Conservation (phyloP, 2,888 invertebrate genomes). For the Iselma pallidipennis region DNA sequence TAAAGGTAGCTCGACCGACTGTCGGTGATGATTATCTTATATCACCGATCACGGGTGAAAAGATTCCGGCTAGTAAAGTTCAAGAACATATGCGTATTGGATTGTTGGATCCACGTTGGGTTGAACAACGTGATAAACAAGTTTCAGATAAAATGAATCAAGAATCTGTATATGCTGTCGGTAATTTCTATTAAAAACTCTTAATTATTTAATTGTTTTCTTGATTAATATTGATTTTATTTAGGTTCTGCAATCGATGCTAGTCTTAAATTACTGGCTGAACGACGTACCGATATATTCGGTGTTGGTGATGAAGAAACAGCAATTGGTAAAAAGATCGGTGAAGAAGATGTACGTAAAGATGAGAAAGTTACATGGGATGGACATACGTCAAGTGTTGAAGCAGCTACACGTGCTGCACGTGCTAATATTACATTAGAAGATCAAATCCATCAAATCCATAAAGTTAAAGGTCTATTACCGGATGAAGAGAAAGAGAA, state of each 20-base stretch:
- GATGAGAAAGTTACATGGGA: slow-evolving; percentile 97
- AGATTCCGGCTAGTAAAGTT: slow-evolving; percentile 95
- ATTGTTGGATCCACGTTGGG: slow-evolving; percentile 94
- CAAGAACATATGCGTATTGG: slow-evolving; percentile 98
- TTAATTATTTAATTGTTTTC: too few species aligned
- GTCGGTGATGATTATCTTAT: slow-evolving; percentile 89
- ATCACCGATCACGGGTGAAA: slow-evolving; percentile 97
- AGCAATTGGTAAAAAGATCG: slow-evolving; percentile 97
- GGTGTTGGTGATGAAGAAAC: slow-evolving; percentile 99
- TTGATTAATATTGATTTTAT: slow-evolving; percentile 44
- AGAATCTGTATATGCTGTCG: slow-evolving; percentile 79
- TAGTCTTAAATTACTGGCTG: slow-evolving; percentile 93
- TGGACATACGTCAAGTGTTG: slow-evolving; percentile 96
- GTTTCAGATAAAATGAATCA: slow-evolving; percentile 93
- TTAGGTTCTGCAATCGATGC: slow-evolving; percentile 89
- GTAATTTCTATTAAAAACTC: slow-evolving; percentile 47
- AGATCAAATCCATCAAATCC: slow-evolving; percentile 97
- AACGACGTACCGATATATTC: slow-evolving; percentile 99
- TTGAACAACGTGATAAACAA: slow-evolving; percentile 94
- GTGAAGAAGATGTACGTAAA: slow-evolving; percentile 80
- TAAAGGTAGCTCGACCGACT: slow-evolving; percentile 64
- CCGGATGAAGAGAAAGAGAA: slow-evolving; percentile 97
- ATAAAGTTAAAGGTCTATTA: slow-evolving; percentile 89
- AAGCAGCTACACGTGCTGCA: slow-evolving; percentile 92
- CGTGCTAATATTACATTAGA: slow-evolving; percentile 94